Evolutionary conservation across 2,797 vertebrate genomes (phyloP).

Genomic region (Cuniculus paca): DNA sequence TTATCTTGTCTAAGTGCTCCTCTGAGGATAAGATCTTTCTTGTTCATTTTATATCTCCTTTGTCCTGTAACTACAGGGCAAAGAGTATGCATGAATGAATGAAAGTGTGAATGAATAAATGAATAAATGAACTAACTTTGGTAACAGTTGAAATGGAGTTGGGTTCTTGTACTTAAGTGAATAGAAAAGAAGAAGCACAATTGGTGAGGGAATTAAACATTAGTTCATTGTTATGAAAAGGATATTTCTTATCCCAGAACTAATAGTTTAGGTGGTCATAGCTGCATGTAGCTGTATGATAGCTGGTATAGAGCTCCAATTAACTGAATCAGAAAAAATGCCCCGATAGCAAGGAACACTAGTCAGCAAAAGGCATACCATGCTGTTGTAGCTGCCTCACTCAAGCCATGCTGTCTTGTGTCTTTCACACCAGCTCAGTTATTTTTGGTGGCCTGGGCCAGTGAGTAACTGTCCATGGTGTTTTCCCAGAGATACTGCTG

Average conservation of each 20-base stretch:
- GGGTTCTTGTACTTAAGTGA: neutral
- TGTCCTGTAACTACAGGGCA: neutral
- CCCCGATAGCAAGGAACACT: neutral
- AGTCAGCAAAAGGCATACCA: neutral
- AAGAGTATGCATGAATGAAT: neutral
- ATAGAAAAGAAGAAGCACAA: neutral
- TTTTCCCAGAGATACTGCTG: conserved; percentile 17
- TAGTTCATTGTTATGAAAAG: neutral
- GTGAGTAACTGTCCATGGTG: neutral
- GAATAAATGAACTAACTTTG: neutral
- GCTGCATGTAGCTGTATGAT: neutral
- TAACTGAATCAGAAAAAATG: neutral
- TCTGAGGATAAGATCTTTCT: neutral
- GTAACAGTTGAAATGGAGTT: neutral
- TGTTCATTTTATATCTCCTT: neutral
- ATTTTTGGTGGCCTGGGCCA: neutral
- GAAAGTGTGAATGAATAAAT: neutral
- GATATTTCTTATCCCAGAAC: neutral
- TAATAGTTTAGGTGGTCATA: neutral
- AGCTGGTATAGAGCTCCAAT: neutral
- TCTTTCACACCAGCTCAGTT: neutral
- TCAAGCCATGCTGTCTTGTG: neutral
- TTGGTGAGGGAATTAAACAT: neutral
- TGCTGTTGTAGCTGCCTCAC: neutral
- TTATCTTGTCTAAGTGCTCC: neutral